phyloP scores from a whole-genome alignment of 37 sponge, comb jelly and placozoan genomes.

The Cliona cf. orientalis region DNA sequence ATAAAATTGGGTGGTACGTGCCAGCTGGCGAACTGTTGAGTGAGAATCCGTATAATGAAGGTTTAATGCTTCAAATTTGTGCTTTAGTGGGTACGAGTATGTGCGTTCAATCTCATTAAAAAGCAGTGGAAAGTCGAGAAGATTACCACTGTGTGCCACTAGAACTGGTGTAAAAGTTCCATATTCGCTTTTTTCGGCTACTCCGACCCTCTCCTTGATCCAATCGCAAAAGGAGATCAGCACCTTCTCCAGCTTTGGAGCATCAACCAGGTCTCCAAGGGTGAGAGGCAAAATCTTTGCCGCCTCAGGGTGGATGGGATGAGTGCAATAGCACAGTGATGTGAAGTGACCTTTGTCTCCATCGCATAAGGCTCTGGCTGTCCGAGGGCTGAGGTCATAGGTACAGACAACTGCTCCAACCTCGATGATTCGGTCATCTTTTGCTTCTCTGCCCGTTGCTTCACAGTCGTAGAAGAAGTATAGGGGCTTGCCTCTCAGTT shows the following conservation, averaged over 20 bases:
- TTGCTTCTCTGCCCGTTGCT: neutral
- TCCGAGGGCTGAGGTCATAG: neutral
- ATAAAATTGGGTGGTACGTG: neutral
- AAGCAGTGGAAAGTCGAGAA: slow-evolving; percentile 23
- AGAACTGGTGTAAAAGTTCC: slow-evolving; percentile 12
- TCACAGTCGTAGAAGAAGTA: slow-evolving; percentile 44
- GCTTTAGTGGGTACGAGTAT: neutral
- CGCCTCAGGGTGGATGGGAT: neutral
- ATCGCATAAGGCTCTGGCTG: neutral
- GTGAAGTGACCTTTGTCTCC: neutral
- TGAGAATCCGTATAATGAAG: slow-evolving; percentile 20
- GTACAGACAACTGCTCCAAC: slow-evolving; percentile 15
- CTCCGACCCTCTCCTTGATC: neutral
- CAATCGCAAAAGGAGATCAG: slow-evolving; percentile 3
- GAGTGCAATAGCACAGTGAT: slow-evolving; percentile 9
- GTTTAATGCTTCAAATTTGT: neutral
- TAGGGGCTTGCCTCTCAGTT: too few species aligned
- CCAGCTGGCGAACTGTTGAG: neutral
- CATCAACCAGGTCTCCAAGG: neutral
- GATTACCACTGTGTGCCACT: slow-evolving; percentile 24
- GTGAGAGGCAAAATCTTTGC: slow-evolving; percentile 9
- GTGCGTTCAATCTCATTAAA: neutral
- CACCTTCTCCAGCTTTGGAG: neutral
- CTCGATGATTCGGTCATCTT: slow-evolving; percentile 25
- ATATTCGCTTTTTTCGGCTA: neutral